Evolutionary conservation across 1,140 invertebrate genomes (phyloP).

Genomic region (Apis florea): DNA sequence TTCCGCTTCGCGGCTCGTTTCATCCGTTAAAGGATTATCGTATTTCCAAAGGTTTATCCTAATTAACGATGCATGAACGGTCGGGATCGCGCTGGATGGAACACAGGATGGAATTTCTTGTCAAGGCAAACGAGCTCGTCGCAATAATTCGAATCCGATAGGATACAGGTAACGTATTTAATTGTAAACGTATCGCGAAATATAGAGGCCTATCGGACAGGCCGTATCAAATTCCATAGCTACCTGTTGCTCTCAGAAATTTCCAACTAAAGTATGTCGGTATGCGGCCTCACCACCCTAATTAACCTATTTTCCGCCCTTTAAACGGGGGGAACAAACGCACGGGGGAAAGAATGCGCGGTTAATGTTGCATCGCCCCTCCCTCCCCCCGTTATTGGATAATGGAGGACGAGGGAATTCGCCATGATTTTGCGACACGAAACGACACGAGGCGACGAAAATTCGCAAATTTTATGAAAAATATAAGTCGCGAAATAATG

Average conservation of each 20-base stretch:
- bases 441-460: no score
- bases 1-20: neutral
- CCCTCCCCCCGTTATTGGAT: neutral
- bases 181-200: conserved; percentile 11
- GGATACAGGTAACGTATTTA: neutral
- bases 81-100: neutral
- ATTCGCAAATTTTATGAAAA: neutral
- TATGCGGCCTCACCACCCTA: conserved; percentile 21
- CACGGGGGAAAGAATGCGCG: neutral
- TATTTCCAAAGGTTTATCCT: neutral
- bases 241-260: conserved; percentile 53
- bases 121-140: neutral
- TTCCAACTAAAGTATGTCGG: conserved; percentile 40
- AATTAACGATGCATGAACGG: conserved; percentile 10
- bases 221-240: conserved; percentile 47
- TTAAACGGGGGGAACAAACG: conserved; percentile 12
- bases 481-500: neutral
- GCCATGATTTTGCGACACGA: no score
- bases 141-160: conserved; percentile 31
- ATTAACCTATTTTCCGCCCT: conserved; percentile 38
- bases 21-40: neutral
- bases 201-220: conserved; percentile 29
- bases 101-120: neutral
- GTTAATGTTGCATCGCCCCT: neutral
- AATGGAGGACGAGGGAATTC: neutral